These are phyloP conservation scores for Ovis aries DNA, from an alignment of 2,113 vertebrate genomes.

Conservation along the genomic window ARS-UI_Ramb_v3.0 NC_056056.1:26316501-26317000, in stretches of 20 bases:
- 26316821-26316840: rapidly evolving
- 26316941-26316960: too few relatives aligned
- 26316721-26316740: neutral
- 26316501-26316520: neutral
- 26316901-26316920: too few relatives aligned
- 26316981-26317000: too few relatives aligned
- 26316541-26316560: neutral
- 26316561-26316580: neutral
- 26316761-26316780: rapidly evolving
- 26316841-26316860: too few relatives aligned
- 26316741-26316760: neutral
- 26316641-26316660: too few relatives aligned
- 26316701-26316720: neutral
- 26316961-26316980: too few relatives aligned
- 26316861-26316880: rapidly evolving
- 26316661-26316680: neutral
- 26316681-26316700: neutral
- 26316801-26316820: too few relatives aligned
- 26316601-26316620: neutral
- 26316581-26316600: neutral
- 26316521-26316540: neutral
- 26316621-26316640: too few relatives aligned
- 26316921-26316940: too few relatives aligned
- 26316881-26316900: too few relatives aligned
- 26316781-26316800: too few relatives aligned